phyloP scores from a whole-genome alignment of 2,113 vertebrate species.

The Rhineura floridana region DNA sequence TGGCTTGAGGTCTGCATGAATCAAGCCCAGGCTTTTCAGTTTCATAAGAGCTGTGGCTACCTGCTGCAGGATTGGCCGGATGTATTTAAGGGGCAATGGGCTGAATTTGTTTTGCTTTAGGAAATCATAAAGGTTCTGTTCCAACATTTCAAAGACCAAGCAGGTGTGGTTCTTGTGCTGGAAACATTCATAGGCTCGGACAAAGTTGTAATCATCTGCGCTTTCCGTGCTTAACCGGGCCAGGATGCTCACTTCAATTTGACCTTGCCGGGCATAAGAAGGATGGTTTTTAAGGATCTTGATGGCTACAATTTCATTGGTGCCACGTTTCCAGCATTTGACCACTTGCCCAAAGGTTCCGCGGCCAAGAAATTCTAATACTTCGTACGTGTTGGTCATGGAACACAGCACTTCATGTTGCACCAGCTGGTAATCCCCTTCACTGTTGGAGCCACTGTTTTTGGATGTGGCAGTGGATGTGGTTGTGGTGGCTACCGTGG shows the following conservation, averaged over 20 bases:
- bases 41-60: constrained; percentile 98
- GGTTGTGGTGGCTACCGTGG: constrained; percentile 86
- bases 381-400: constrained; percentile 98
- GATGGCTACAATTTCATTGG: constrained; percentile 98
- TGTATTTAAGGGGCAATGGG: constrained; percentile 95
- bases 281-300: constrained; percentile 99
- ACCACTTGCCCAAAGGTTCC: constrained; percentile 98
- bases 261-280: constrained; percentile 95
- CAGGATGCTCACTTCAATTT: constrained; percentile 98
- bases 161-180: constrained; percentile 99
- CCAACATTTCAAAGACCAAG: constrained; percentile 99
- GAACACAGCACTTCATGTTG: constrained; percentile 99
- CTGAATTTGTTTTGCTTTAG: constrained; percentile 99
- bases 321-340: constrained; percentile 98
- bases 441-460: constrained; percentile 94
- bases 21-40: constrained; percentile 95
- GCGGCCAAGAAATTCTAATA: constrained; percentile 95
- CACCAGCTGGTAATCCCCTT: constrained; percentile 97
- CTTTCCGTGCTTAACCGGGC: constrained; percentile 96
- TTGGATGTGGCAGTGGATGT: constrained; percentile 96
- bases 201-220: constrained; percentile 98
- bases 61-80: constrained; percentile 96
- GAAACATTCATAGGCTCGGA: constrained; percentile 97
- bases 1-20: constrained; percentile 97
- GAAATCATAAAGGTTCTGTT: constrained; percentile 99